Conservation (phyloP, 2,888 invertebrate genomes). For the Oscheius sp. region DNA sequence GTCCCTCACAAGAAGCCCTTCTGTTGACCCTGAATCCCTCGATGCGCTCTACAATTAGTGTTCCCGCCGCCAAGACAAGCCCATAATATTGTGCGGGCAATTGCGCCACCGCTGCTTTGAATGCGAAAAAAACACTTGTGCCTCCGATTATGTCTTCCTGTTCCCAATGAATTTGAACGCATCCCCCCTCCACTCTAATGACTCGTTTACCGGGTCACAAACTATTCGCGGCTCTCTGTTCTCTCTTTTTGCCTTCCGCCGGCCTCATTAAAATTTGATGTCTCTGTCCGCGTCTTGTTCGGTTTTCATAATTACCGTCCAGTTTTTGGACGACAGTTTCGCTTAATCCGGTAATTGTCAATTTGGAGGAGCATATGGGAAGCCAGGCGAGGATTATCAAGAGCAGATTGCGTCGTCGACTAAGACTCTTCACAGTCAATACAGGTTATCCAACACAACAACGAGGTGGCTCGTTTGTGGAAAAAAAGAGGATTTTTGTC, state of each 20-base stretch:
- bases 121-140: constrained; percentile 18
- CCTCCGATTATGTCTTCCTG: not conserved
- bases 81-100: not conserved
- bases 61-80: not conserved
- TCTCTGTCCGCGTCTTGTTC: not conserved
- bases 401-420: not conserved
- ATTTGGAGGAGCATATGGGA: constrained; percentile 1
- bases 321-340: not conserved
- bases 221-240: not conserved
- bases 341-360: not conserved
- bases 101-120: not conserved
- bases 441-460: too few relatives aligned
- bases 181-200: not conserved
- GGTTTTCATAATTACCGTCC: not conserved
- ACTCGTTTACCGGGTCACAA: not conserved
- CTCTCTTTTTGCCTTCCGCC: not conserved
- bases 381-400: not conserved
- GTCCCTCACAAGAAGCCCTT: not conserved
- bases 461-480: not conserved
- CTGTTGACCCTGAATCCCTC: not conserved
- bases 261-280: constrained; percentile 15
- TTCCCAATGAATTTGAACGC: not conserved
- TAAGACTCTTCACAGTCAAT: too few relatives aligned
- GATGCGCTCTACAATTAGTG: not conserved
- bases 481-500: not conserved